Evolutionary conservation across 2,888 invertebrate genomes (phyloP), one percentile per base, ranked within the genome.

Genomic region (Trilocha varians): DNA sequence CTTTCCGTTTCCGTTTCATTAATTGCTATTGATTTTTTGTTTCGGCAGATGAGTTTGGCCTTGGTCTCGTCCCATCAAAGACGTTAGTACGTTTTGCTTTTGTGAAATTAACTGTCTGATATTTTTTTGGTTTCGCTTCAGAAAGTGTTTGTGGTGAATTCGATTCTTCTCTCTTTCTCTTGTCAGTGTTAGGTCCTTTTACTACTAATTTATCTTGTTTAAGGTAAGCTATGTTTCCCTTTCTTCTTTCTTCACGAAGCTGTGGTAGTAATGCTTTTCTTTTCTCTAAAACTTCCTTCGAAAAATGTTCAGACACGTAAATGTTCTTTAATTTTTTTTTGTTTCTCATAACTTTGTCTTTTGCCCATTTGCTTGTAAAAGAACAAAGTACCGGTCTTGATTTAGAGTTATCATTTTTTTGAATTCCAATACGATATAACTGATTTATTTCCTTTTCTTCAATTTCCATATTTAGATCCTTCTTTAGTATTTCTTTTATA

Each of bases 281-380:
- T n/a, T 43, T 52, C 16, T 49, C 46, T 41, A 52, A 33, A 1
- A 42, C 44, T 48, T 53, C 50, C 16, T 55, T 53, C 11, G 48
- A 47, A 32, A 45, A 55, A 38, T 55, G 51, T 34, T 55, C 49
- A 6, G 44, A 41, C 32, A 55, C 38, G 36, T 52, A 47, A 5
- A 55, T 46, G 16, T 34, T 36, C 33, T 51, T 49, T 9, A 47
- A 39, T 18, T 36, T 46, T 40, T 54, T 59, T 38, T 46, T 58
- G 5, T 48, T 53, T 41, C 42, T 53, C 13, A 56, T 49, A n/a
- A 56, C 49, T 45, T 50, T 44, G 9, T 34, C 42, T 16, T 55
- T 59, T 38, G 43, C 55, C 55, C 50, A 54, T 0, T 34, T 33
- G n/a, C 16, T 49, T 16, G 40, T 15, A 16, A 57, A 48, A 0